Base-by-base conservation (phyloP, 2,888 invertebrate species). In the Caradrina kadenii region DNA sequence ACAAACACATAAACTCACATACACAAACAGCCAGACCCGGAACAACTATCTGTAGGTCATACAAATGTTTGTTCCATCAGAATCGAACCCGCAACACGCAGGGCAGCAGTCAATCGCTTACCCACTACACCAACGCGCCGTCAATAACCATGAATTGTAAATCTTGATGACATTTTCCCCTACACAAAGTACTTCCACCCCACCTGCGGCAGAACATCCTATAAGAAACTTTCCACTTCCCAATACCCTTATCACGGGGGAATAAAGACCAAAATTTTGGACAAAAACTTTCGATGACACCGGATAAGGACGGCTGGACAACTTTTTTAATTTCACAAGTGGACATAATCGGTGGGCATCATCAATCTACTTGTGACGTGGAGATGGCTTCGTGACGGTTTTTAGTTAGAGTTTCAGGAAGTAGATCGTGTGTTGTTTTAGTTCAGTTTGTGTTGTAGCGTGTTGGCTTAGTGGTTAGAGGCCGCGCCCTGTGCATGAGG, bases 241-340 rank as follows among this genome's bases (percentile, higher is more conserved):
- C 67, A 71, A 74, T 66, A 13, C 39, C 39, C 69, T 65, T 63
- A 67, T 67, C 79, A 56, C 22, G 69, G 59, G 21, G 48, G 15
- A 17, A 17, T 63, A 76, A 82, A 76, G 73, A 62, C 73, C 65
- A 50, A 6, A 69, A 56, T 56, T 73, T 76, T 31, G 59, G 70
- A 54, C 35, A 42, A 62, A 76, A 83, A 81, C 59, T 80, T 75
- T 56, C 58, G 66, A 63, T 63, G 15, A 31, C 72, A 79, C 79
- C 60, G 80, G 73, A 80, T 73, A 69, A 66, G 66, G 77, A 75
- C 69, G 49, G 66, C 67, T 65, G 60, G 49, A 31, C 70, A 86
- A 86, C 85, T 86, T 86, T 86, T 86, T 86, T 86, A 86, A 86
- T 86, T 85, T 73, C 80, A 79, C 73, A 77, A 86, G 86, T 86